Percentiles rank a stretch among this genome's conserved stretches.
Evolutionary conservation across 2,113 vertebrate genomes (phyloP).

Genomic region (Ranitomeya imitator): DNA sequence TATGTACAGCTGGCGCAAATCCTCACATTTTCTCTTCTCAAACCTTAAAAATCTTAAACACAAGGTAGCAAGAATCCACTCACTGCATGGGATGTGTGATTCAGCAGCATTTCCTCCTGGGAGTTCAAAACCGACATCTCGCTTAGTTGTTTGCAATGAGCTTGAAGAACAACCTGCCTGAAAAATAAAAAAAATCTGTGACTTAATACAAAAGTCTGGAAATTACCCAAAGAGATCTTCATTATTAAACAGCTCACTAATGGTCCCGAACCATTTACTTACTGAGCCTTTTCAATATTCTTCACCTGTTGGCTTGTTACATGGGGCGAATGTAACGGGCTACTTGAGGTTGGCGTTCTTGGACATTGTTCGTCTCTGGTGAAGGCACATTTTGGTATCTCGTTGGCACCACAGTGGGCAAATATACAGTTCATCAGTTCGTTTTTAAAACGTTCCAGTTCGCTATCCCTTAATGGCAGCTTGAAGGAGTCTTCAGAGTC

Average conservation of each 20-base stretch:
- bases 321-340: neutral
- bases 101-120: conserved; percentile 78
- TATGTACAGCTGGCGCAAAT: no score
- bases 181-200: neutral
- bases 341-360: neutral
- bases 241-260: no score
- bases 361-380: conserved; percentile 9
- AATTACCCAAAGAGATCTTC: neutral
- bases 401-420: conserved; percentile 43
- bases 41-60: neutral
- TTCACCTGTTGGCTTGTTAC: conserved; percentile 49
- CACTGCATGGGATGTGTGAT: conserved; percentile 75
- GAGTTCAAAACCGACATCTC: conserved; percentile 79
- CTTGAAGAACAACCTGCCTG: conserved; percentile 76
- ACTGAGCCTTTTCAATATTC: conserved; percentile 69
- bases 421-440: conserved; percentile 59
- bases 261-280: conserved; percentile 61
- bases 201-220: neutral
- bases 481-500: conserved; percentile 58
- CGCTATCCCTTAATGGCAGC: conserved; percentile 24
- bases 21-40: no score
- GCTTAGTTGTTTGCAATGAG: conserved; percentile 79
- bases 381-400: conserved; percentile 22
- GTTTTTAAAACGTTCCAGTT: conserved; percentile 53
- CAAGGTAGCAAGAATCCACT: conserved; percentile 58